Percentiles rank a stretch among this genome's conserved stretches.
These are phyloP conservation scores for Rotaria sp. DNA, from an alignment of 2,888 invertebrate species.

Conservation along the genomic window DNA sequence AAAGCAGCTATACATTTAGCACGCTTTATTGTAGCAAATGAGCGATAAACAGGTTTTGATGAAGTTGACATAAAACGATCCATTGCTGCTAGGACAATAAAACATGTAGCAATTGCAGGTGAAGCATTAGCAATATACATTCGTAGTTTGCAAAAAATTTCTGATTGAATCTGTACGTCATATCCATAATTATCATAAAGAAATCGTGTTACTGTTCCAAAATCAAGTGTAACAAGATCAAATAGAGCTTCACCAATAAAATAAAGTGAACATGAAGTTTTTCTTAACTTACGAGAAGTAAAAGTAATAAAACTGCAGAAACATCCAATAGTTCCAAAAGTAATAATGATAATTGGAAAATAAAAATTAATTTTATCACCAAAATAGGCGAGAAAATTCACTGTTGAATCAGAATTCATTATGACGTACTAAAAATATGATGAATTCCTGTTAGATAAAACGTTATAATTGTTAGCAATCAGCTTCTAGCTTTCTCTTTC, in stretches of 20 bases:
- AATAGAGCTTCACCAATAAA: background rate
- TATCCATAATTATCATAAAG: background rate
- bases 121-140: background rate
- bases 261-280: background rate
- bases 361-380: background rate
- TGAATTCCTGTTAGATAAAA: too few species aligned
- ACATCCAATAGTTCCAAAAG: background rate
- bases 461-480: too few species aligned
- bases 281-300: background rate
- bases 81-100: background rate
- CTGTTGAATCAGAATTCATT: background rate
- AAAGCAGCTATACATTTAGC: background rate
- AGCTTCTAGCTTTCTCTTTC: too few species aligned
- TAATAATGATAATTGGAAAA: background rate
- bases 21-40: background rate
- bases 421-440: too few species aligned
- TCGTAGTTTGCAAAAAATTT: background rate
- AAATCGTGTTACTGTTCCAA: background rate
- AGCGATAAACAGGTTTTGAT: background rate
- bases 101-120: background rate
- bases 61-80: background rate
- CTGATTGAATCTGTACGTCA: background rate
- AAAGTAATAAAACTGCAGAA: background rate
- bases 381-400: background rate
- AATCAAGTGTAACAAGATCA: background rate